Evolutionary conservation across 2,113 vertebrate species (phyloP), one percentile per base, ranked within the genome.

Genomic region (Chaetodon trifascialis): DNA sequence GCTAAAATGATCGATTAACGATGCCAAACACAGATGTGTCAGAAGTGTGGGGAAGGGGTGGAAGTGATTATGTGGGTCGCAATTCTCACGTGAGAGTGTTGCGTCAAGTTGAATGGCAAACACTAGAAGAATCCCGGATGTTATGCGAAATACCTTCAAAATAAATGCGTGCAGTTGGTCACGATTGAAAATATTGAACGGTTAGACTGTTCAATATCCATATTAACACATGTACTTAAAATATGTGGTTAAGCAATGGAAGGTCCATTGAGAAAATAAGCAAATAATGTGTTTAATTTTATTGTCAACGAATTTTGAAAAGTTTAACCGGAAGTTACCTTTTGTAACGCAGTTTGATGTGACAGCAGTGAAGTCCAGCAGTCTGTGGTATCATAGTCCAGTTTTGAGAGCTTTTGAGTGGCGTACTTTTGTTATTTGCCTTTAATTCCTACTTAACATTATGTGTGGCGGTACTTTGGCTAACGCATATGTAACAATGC

Each of bases 341-440:
- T 2, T 60, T 34, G n/a, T 25, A 21, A 34, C 19, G 2, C 2
- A n/a, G 14, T 0, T 1, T 2, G 12, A n/a, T 4, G 19, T 21
- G 11, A 42, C 5, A 9, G 17, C 6, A 1, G 0, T n/a, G 4
- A 15, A 15, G 34, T 51, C 21, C 12, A 23, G 36, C n/a, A n/a
- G 56, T 15, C 15, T 46, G 0, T 34, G 38, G 77, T 85, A 10
- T 51, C 52, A 80, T 38, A 91, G 89, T 91, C 82, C 85, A 77
- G 5, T 30, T 77, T 73, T 78, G 52, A 3, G 0, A 0, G 63
- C 0, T 54, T 40, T 51, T 58, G 15, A 10, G 23, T 64, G 10
- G 17, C 0, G 11, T 16, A 47, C 12, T 7, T 15, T 38, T 1
- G 4, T 80, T 15, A 25, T 16, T 62, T 15, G 3, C 11, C 46